Evolutionary conservation across 2,888 invertebrate species (phyloP).

Genomic region (Caenorhabditis japonica): DNA sequence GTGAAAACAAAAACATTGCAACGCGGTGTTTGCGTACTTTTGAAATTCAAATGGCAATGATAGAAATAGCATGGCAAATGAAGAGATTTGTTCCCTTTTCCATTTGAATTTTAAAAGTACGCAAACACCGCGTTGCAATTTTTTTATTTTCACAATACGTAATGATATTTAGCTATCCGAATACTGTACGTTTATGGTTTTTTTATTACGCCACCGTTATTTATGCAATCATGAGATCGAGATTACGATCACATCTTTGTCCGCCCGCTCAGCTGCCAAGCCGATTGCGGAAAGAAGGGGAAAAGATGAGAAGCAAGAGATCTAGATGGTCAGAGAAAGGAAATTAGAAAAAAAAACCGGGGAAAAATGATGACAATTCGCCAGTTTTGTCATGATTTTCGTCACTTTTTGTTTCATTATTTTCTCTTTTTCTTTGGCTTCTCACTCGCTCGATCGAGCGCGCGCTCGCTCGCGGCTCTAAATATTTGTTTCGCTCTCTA

Average conservation of each 20-base stretch:
- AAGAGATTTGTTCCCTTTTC: too few relatives aligned
- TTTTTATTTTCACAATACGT: too few relatives aligned
- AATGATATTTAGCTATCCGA: too few relatives aligned
- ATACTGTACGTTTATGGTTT: too few relatives aligned
- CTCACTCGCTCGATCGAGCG: slow-evolving; percentile 27
- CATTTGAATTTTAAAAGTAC: too few relatives aligned
- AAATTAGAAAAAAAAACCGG: neutral
- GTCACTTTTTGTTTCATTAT: slow-evolving; percentile 5
- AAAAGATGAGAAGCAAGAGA: slow-evolving; percentile 28
- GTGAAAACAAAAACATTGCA: too few relatives aligned
- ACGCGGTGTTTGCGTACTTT: too few relatives aligned
- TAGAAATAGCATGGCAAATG: too few relatives aligned
- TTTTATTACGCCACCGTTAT: too few relatives aligned
- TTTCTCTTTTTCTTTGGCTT: slow-evolving; percentile 4
- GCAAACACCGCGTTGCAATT: too few relatives aligned
- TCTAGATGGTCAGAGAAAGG: slow-evolving; percentile 7
- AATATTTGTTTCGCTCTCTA: slow-evolving; percentile 4
- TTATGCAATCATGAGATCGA: slow-evolving; percentile 18
- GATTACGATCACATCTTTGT: slow-evolving; percentile 7
- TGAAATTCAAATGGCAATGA: too few relatives aligned
- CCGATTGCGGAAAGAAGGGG: neutral
- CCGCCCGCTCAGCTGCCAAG: slow-evolving; percentile 17
- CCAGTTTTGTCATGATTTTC: slow-evolving; percentile 36
- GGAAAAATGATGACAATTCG: slow-evolving; percentile 52
- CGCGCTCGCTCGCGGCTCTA: slow-evolving; percentile 5